phyloP scores from a whole-genome alignment of 2,797 vertebrate species.

The Enteromius paludinosus region DNA sequence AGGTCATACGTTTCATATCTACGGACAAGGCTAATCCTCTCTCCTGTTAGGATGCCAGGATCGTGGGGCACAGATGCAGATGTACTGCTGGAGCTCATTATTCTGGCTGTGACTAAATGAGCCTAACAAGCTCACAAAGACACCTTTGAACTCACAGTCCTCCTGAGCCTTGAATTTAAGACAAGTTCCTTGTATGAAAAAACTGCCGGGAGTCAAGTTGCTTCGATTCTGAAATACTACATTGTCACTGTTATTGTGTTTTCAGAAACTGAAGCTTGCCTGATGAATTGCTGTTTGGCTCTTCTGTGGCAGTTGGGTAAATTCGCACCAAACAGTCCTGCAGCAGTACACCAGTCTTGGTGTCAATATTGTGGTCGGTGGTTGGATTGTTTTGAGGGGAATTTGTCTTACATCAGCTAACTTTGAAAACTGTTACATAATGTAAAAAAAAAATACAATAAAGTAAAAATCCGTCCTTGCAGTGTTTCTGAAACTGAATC shows the following conservation, averaged over 20 bases:
- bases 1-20: slow-evolving; percentile 59
- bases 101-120: slow-evolving; percentile 58
- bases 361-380: slow-evolving; percentile 39
- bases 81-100: slow-evolving; percentile 64
- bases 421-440: neutral
- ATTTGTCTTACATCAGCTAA: slow-evolving; percentile 25
- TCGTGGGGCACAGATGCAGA: slow-evolving; percentile 59
- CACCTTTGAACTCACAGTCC: slow-evolving; percentile 59
- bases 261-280: slow-evolving; percentile 27
- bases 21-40: slow-evolving; percentile 62
- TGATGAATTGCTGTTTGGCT: slow-evolving; percentile 28
- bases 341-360: slow-evolving; percentile 45
- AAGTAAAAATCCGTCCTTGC: neutral
- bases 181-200: slow-evolving; percentile 26
- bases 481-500: neutral
- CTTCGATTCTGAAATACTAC: slow-evolving; percentile 9
- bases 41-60: slow-evolving; percentile 54
- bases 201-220: slow-evolving; percentile 1
- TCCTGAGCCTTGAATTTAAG: slow-evolving; percentile 25
- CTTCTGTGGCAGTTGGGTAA: slow-evolving; percentile 23
- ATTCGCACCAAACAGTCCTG: slow-evolving; percentile 31
- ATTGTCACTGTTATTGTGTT: slow-evolving; percentile 22
- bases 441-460: neutral
- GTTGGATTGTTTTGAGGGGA: slow-evolving; percentile 15
- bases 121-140: slow-evolving; percentile 57